Base-by-base conservation (phyloP, 2,113 vertebrate species). In the Prolemur simus region DNA sequence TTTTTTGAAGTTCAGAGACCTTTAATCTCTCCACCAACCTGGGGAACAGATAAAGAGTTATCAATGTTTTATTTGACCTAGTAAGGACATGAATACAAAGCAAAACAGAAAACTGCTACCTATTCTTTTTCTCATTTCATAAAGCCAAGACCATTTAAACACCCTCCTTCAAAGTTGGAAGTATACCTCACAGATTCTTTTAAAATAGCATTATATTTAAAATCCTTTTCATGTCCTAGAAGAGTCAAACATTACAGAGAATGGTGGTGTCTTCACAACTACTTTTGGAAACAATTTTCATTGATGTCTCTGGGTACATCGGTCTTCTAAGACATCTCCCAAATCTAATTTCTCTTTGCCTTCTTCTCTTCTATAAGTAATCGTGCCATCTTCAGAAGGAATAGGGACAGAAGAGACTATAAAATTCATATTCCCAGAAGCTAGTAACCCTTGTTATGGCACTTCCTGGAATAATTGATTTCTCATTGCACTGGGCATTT, bases 381-480 rank as follows among this genome's bases (percentile, higher is more conserved):
- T 45, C 83, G n/a, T 4, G 12, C 2, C 34, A 73, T 89, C 56
- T 96, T 93, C 54, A 95, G 83, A 96, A 89, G 76, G 54, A 73
- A 93, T 2, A 80, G 49, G 81, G 74, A 87, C 78, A 94, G 63
- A 87, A 77, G 80, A 95, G 76, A 87, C 42, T 42, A 78, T 96
- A 86, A 92, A 89, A 93, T 84, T 91, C 58, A 60, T 93, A 91
- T 97, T 96, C 88, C 66, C 93, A 92, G 95, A 87, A 87, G 56
- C 64, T 56, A 82, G 71, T 47, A 90, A 82, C 68, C 47, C 52
- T 78, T 89, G 45, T 58, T 86, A 80, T 25, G 86, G 80, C 12
- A 39, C 74, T 97, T 97, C 74, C 87, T 73, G 37, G 78, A 91
- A 84, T 94, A 94, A 96, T 47, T 96, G 83, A 89, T 95, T 97